Evolutionary conservation across 1,140 invertebrate genomes (phyloP).

Genomic region (Lepidostoma basale): DNA sequence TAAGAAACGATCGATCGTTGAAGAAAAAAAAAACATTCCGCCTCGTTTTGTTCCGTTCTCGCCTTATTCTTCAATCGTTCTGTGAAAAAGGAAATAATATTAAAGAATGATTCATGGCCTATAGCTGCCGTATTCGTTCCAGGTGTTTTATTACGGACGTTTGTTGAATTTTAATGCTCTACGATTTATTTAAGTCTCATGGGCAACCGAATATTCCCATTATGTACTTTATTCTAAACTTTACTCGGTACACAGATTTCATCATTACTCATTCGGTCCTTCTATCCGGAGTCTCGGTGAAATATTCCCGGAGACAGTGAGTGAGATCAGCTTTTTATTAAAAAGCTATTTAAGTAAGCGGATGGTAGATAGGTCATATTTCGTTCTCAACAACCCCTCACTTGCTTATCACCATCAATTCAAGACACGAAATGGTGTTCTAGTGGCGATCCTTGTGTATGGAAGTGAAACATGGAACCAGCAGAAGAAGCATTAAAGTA

Average conservation of each 20-base stretch:
- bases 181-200: neutral
- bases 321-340: too few relatives aligned
- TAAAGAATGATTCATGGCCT: neutral
- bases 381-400: too few relatives aligned
- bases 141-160: constrained; percentile 1
- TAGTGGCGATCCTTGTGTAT: too few relatives aligned
- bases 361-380: too few relatives aligned
- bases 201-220: neutral
- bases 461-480: too few relatives aligned
- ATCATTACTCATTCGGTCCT: neutral
- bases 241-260: neutral
- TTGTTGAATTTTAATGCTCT: neutral
- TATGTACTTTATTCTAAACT: neutral
- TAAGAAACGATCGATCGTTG: too few relatives aligned
- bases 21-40: too few relatives aligned
- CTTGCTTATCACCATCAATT: too few relatives aligned
- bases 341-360: too few relatives aligned
- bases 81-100: neutral
- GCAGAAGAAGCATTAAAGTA: too few relatives aligned
- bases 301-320: too few relatives aligned
- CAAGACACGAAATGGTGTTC: too few relatives aligned
- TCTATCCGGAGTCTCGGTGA: neutral
- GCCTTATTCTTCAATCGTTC: neutral
- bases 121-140: neutral
- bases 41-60: neutral